Conservation (phyloP, 2,113 vertebrate genomes). For the Galbula dea region DNA sequence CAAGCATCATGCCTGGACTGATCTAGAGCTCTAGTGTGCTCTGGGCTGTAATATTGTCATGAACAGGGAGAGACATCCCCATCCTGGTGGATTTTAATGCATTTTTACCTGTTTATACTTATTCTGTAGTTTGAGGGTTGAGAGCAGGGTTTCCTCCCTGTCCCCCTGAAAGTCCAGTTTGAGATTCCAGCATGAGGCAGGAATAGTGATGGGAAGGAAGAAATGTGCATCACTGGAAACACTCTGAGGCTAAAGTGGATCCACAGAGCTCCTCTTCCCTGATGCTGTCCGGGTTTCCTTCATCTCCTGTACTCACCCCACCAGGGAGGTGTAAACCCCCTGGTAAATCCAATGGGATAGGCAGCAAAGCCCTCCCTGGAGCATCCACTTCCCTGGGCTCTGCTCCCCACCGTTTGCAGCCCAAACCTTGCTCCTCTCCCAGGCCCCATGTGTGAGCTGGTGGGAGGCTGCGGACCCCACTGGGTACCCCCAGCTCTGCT, state of each 20-base stretch:
- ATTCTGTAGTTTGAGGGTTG: not conserved
- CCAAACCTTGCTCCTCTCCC: not conserved
- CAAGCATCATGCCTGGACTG: rapidly evolving
- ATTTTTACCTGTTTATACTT: not conserved
- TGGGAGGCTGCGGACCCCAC: rapidly evolving
- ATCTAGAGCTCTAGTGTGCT: rapidly evolving
- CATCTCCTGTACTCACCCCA: rapidly evolving
- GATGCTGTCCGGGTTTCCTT: not conserved
- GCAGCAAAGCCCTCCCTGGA: rapidly evolving
- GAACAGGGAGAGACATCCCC: not conserved
- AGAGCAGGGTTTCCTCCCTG: not conserved
- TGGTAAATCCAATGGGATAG: rapidly evolving
- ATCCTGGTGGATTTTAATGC: not conserved
- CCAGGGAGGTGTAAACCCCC: not conserved
- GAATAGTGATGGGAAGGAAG: rapidly evolving
- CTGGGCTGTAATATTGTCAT: rapidly evolving
- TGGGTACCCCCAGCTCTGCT: not conserved
- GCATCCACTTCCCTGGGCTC: not conserved
- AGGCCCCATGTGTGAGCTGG: rapidly evolving
- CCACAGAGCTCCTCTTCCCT: not conserved
- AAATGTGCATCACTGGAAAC: rapidly evolving
- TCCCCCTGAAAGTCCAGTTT: not conserved
- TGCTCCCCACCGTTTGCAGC: not conserved
- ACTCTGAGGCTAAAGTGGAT: not conserved
- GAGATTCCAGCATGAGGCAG: not conserved